Evolutionary conservation across 2,888 invertebrate species (phyloP), one percentile per base, ranked within the genome.

Genomic region (Aporophyla nigra): DNA sequence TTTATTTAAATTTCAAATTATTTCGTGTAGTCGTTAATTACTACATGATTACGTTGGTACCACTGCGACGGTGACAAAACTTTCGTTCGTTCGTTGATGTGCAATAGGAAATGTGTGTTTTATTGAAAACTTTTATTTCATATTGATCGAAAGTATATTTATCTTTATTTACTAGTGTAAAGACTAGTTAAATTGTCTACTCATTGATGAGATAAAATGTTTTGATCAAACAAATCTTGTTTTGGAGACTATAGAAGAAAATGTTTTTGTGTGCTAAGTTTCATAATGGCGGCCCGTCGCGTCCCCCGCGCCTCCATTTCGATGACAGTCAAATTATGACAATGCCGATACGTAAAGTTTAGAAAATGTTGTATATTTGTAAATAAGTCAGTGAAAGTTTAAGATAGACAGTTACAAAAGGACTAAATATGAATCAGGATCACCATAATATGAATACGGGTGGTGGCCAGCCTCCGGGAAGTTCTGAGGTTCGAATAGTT

Each of bases 201-300:
- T 76, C 66, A 53, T 68, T 67, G 67, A 72, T 61, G 66, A 81
- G 16, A 77, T 70, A 74, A 72, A 33, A 78, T 74, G 66, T 68
- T 77, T 74, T 85, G 59, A 84, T 80, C 67, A 73, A 72, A 71
- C 70, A 62, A 82, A 90, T 87, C 80, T 80, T 56, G 83, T 72
- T 79, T 78, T 78, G 80, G 82, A 84, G 87, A 81, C 68, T 65
- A 40, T 85, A 87, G 85, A 91, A 90, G 86, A 92, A 95, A 93
- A 96, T 97, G 96, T 96, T 97, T 94, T 96, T 97, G 96, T 97
- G 96, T 92, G 91, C 91, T 91, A 94, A 95, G 95, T 96, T 97
- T 96, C 95, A 95, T 97, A 97, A 97, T 97, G 97, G 97, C 97
- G 97, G 97, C 96, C 97, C 97, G 97, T 97, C 97, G 97, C 97